Evolutionary conservation across 2,113 vertebrate genomes (phyloP), one percentile per base, ranked within the genome.

Genomic region (Shinisaurus crocodilurus): DNA sequence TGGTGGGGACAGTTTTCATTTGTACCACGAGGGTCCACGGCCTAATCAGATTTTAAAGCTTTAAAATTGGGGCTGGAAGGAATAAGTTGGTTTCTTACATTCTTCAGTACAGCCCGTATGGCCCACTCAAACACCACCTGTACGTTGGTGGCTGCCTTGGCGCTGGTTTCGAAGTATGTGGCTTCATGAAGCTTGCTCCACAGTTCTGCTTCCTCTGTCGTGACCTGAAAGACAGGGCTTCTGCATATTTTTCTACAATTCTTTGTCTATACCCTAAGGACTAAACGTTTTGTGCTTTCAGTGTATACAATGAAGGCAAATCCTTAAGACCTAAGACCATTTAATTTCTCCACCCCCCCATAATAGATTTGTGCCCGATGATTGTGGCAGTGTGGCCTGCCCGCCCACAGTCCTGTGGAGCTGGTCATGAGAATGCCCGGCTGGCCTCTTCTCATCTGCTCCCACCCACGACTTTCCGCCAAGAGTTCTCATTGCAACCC

Each of bases 151-250:
- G 82, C 74, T 43, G 63, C 75, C 82, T 85, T 90, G 75, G 89
- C 89, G 9, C 89, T 90, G 89, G 74, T 57, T 84, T 90, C 89
- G 15, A 90, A 90, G 60, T 86, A 90, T 20, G 25, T 43, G 7
- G 89, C 89, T 6, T 85, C 45, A 25, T 90, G 89, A 85, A 90
- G 89, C 60, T 12, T 79, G 82, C 89, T 90, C 89, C 89, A 90
- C 82, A 85, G 13, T n/a, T 90, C 82, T 5, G 82, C 89, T 80
- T 90, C 82, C 82, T 90, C 89, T 7, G 27, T 32, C 23, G 82
- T 70, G 25, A 90, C 89, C 89, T 90, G 48, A 85, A 54, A 85
- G 25, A 79, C 34, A 90, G 2, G 34, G 37, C 9, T 69, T 50
- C n/a, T 27, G 45, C 10, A 57, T 25, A 37, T 9, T 32, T 37